A percentile compares a stretch with the other conserved stretches of the same genome.
Conservation (phyloP, 1,140 invertebrate species). For the Archivesica marissinica region DNA sequence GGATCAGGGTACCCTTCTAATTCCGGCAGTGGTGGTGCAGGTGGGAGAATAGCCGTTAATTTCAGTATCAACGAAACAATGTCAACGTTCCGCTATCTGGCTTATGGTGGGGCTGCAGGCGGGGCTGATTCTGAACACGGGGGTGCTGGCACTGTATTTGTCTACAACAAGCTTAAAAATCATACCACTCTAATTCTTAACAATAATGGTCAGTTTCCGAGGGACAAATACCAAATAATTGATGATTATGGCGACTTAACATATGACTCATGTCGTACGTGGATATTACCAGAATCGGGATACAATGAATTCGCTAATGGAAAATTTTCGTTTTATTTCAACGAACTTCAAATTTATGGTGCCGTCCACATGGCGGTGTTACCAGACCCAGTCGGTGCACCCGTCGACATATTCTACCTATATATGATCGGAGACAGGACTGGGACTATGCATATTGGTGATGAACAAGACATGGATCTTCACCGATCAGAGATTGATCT, state of each 20-base stretch:
- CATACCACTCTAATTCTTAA: conserved; percentile 76
- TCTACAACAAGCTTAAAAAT: conserved; percentile 75
- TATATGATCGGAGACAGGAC: conserved; percentile 78
- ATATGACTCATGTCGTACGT: conserved; percentile 74
- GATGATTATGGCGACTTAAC: conserved; percentile 69
- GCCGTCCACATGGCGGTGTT: conserved; percentile 73
- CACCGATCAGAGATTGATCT: conserved; percentile 75
- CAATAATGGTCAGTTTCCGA: conserved; percentile 70
- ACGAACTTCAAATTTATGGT: conserved; percentile 78
- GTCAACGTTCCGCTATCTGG: conserved; percentile 71
- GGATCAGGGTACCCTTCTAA: conserved; percentile 59
- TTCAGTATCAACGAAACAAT: conserved; percentile 75
- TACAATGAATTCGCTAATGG: conserved; percentile 72
- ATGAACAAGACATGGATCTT: conserved; percentile 74
- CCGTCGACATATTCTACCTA: conserved; percentile 71
- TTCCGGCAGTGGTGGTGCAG: conserved; percentile 76
- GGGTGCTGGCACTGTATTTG: conserved; percentile 74
- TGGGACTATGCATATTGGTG: conserved; percentile 75
- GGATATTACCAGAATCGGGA: conserved; percentile 76
- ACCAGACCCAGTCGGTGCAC: conserved; percentile 67
- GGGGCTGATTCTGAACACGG: conserved; percentile 69
- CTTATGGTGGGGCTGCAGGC: conserved; percentile 71
- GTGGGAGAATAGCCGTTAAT: conserved; percentile 75
- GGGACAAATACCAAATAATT: conserved; percentile 69
- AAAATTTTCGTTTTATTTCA: conserved; percentile 70